Evolutionary conservation across 2,113 vertebrate species (phyloP), one percentile per base, ranked within the genome.

Genomic region (Cyphomyrus plagiostoma): DNA sequence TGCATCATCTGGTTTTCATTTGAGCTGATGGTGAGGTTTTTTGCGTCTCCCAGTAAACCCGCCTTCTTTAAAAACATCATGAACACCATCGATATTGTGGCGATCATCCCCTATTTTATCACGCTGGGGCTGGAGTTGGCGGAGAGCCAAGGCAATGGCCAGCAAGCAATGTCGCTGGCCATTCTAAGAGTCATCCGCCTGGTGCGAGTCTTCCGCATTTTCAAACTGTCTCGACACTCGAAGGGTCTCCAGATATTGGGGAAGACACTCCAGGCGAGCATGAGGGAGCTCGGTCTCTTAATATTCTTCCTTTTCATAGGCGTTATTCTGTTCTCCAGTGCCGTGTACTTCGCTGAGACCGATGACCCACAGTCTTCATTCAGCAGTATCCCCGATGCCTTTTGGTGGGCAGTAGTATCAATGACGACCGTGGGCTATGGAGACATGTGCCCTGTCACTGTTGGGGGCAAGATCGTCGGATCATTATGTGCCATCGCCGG

Each of bases 381-480:
- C 90, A 94, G 97, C 30, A 99, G 98, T 89, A 99, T 99, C 93
- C 98, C 98, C 0, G 97, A 97, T 74, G 97, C 98, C 1, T 99
- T 99, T 87, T 99, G 98, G 98, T 99, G 98, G 98, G 98, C 98
- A 0, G 98, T 99, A 91, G 98, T 99, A 17, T 96, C 98, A 19
- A 99, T 99, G 98, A 99, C 98, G 88, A 99, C 98, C 0, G 98
- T 99, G 30, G 98, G 98, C 13, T 99, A 99, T 4, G 98, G 98
- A 46, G 98, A 99, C 92, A 99, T 99, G 98, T 97, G 95, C 86
- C 98, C 98, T 23, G 95, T 98, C 93, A 98, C 98, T 0, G 96
- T 99, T 1, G 96, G 98, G 0, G 98, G 98, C 77, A 99, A 99
- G 94, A 97, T 98, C 0, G 98, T 99, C 26, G 98, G 98, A 11